phyloP scores from a whole-genome alignment of 2,888 invertebrate genomes.

The Lucinisca nassula region DNA sequence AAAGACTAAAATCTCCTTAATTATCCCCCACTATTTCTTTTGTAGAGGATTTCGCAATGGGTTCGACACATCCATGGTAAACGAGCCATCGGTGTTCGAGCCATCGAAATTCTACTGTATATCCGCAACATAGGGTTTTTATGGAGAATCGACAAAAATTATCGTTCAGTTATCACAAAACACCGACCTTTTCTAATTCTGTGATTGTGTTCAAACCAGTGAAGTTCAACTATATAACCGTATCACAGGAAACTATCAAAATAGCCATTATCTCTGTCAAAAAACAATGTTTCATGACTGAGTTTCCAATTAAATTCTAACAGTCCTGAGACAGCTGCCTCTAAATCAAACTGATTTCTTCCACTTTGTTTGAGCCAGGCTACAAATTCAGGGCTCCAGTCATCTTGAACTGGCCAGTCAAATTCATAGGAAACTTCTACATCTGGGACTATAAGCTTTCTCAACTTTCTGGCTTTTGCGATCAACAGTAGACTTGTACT shows the following conservation, averaged over 20 bases:
- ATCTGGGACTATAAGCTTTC: slow-evolving; percentile 66
- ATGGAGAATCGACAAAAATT: no score
- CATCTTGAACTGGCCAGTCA: slow-evolving; percentile 70
- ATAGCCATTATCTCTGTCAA: slow-evolving; percentile 1
- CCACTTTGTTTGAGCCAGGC: slow-evolving; percentile 66
- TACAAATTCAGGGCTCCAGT: slow-evolving; percentile 63
- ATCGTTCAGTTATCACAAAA: no score
- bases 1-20: no score
- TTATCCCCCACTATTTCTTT: no score
- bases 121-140: no score
- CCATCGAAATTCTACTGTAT: no score
- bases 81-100: no score
- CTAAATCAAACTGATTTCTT: slow-evolving; percentile 57
- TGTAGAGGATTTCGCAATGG: no score
- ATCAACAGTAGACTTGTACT: slow-evolving; percentile 73
- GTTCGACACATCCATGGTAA: no score
- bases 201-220: no score
- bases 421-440: slow-evolving; percentile 76
- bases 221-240: no score
- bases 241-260: not conserved
- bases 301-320: slow-evolving; percentile 71
- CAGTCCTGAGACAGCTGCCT: slow-evolving; percentile 68
- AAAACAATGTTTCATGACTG: slow-evolving; percentile 44
- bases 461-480: slow-evolving; percentile 70
- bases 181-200: no score